Evolutionary conservation across 2,113 vertebrate genomes (phyloP), one percentile per base, ranked within the genome.

Genomic region (Chloropsis cyanopogon): DNA sequence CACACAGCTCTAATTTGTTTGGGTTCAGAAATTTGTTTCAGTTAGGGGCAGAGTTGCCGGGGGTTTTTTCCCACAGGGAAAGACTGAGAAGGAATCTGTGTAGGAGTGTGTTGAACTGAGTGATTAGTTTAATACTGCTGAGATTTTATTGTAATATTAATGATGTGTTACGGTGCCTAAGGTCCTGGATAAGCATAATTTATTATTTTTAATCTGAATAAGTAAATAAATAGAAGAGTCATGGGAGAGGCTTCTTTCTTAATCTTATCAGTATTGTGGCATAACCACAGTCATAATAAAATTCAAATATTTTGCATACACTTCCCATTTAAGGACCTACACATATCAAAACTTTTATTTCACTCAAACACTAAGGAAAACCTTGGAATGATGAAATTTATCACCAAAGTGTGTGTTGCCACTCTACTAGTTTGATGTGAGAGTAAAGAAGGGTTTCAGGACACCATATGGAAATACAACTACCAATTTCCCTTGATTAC

Each of bases 41-140:
- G 33, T 29, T 88, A 73, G 64, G 39, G 56, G 8, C 14, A 78
- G 44, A 2, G 7, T 52, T 86, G 29, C 54, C 54, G 28, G 33
- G 13, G 10, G 13, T 77, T 82, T 65, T 93, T 70, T 25, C 53
- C 59, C 79, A 77, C 21, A 81, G 85, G 53, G 59, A 79, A 88
- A 69, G 47, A 72, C 81, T 56, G 35, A 75, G 65, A 86, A 81
- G 14, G 14, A 81, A 63, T 83, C 63, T 82, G 37, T 77, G 82
- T 77, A 80, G 88, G 85, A 90, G 82, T 88, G 79, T 93, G 82
- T 93, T 39, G 1, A 33, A 61, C 86, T 96, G 95, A 93, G 60
- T 0, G 76, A 96, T 94, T 95, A 93, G 80, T 95, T 96, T 95
- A 96, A 95, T 96, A 94, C 60, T 95, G 72, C 69, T 75, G 65